These are phyloP conservation scores for Enteromius paludinosus DNA, from an alignment of 2,797 vertebrate species.

Conservation along the genomic window DNA sequence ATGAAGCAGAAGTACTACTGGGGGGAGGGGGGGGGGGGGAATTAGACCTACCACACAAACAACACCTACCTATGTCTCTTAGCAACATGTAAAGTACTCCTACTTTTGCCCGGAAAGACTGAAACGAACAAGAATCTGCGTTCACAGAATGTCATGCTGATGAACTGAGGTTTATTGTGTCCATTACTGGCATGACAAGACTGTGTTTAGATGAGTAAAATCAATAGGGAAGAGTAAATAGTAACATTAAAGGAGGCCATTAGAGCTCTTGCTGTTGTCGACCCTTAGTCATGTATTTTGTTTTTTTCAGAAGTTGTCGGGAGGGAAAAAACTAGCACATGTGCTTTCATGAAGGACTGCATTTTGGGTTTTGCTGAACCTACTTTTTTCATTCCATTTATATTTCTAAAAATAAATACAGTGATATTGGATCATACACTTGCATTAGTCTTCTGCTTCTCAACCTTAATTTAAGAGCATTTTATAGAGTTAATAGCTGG, in stretches of 20 bases:
- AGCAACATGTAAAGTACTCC: constrained; percentile 66
- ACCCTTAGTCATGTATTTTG: constrained; percentile 2
- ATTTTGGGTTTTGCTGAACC: constrained; percentile 7
- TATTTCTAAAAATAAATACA: constrained; percentile 15
- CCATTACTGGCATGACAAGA: constrained; percentile 33
- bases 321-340: not conserved
- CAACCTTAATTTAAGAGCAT: not conserved
- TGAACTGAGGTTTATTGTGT: constrained; percentile 37
- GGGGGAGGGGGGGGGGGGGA: too few relatives aligned
- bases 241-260: not conserved
- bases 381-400: constrained; percentile 10
- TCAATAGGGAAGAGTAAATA: constrained; percentile 24
- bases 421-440: not conserved
- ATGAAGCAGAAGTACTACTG: not conserved
- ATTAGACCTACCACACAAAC: constrained; percentile 53
- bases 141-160: constrained; percentile 34
- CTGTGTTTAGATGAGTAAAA: constrained; percentile 36
- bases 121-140: constrained; percentile 30
- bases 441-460: not conserved
- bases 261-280: not conserved
- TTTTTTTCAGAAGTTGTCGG: not conserved
- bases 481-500: not conserved
- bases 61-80: constrained; percentile 72
- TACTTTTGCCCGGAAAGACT: constrained; percentile 55
- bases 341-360: not conserved